Evolutionary conservation across 2,113 vertebrate genomes (phyloP).

Genomic region (Xenus cinereus): DNA sequence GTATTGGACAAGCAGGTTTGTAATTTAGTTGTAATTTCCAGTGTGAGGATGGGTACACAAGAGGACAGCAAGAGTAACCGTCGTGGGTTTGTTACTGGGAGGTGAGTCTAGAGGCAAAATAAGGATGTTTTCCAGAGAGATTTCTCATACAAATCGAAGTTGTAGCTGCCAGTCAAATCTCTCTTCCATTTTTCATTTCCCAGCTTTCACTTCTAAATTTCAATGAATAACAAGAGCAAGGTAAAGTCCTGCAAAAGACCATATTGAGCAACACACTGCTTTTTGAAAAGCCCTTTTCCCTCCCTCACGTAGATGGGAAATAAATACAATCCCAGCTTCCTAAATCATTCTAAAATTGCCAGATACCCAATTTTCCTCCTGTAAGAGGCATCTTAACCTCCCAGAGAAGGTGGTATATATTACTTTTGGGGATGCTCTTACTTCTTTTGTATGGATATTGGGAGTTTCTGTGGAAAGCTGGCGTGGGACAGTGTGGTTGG

Average conservation of each 20-base stretch:
- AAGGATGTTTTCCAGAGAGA: slow-evolving; percentile 13
- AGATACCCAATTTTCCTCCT: not conserved
- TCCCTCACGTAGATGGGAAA: not conserved
- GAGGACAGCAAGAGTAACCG: not conserved
- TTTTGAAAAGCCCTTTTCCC: not conserved
- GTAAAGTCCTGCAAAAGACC: not conserved
- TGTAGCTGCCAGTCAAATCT: slow-evolving; percentile 28
- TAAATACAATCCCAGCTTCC: not conserved
- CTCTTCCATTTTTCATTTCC: not conserved
- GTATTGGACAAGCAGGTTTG: not conserved
- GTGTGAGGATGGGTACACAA: not conserved
- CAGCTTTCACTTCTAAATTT: slow-evolving; percentile 14
- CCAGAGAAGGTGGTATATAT: not conserved
- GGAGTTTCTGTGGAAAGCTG: not conserved
- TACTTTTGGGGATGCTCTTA: not conserved
- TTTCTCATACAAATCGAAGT: slow-evolving; percentile 19
- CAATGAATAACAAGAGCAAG: slow-evolving; percentile 16
- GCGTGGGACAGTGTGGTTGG: not conserved
- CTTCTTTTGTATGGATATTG: not conserved
- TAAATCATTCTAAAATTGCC: not conserved
- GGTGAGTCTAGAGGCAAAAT: not conserved
- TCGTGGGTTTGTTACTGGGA: not conserved
- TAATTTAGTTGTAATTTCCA: slow-evolving; percentile 24
- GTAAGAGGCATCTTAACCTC: not conserved
- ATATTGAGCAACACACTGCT: not conserved